Percentiles rank a stretch among this genome's conserved stretches.
phyloP scores from a whole-genome alignment of 1,140 invertebrate genomes.

The Andricus grossulariae region DNA sequence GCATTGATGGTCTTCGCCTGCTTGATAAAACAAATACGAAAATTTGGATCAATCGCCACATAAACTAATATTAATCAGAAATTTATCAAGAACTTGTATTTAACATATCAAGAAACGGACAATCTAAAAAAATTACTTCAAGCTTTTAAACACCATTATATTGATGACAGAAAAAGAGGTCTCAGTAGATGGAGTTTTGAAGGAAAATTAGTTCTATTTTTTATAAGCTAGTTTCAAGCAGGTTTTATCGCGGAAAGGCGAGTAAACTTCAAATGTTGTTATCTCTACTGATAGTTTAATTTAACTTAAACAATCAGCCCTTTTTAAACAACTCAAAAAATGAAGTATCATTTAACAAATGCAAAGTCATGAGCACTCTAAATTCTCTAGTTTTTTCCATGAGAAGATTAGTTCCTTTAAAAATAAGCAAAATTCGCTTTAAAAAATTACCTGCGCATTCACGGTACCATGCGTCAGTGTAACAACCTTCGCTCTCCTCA shows the following conservation, averaged over 20 bases:
- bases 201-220: too few relatives aligned
- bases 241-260: too few relatives aligned
- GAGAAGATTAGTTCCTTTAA: neutral
- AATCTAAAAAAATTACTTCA: too few relatives aligned
- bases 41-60: conserved; percentile 16
- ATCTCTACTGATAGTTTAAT: too few relatives aligned
- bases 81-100: too few relatives aligned
- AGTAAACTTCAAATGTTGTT: too few relatives aligned
- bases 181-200: too few relatives aligned
- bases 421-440: neutral
- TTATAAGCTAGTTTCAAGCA: too few relatives aligned
- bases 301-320: too few relatives aligned
- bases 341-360: neutral
- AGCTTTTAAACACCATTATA: neutral
- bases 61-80: conserved; percentile 23
- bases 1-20: conserved; percentile 62
- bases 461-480: conserved; percentile 57
- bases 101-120: too few relatives aligned
- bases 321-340: neutral
- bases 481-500: conserved; percentile 67
- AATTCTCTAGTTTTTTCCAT: too few relatives aligned
- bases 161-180: neutral
- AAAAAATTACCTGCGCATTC: conserved; percentile 55
- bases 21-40: conserved; percentile 42
- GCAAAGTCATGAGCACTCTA: too few relatives aligned